A percentile compares a stretch with the other conserved stretches of the same genome.
Evolutionary conservation across 2,888 invertebrate species (phyloP).

Genomic region (Ochropleura plecta): DNA sequence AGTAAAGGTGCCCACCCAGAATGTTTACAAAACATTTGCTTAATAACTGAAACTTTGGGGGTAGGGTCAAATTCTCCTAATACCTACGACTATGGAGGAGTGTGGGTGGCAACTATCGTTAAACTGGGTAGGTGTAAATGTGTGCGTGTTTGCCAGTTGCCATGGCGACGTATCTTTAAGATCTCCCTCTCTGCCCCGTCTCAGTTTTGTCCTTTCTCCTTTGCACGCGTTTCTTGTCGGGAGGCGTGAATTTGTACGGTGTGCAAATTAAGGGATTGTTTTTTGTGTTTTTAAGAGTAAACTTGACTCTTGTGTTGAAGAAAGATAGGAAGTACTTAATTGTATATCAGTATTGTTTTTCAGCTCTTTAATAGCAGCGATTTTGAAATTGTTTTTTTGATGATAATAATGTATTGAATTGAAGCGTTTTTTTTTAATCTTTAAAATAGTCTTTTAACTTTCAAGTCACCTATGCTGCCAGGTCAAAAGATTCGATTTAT

Average conservation of each 20-base stretch:
- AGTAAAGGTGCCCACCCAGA: constrained; percentile 88
- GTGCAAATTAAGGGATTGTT: constrained; percentile 67
- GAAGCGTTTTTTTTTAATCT: background rate
- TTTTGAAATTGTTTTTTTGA: background rate
- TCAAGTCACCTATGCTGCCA: background rate
- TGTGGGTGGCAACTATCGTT: constrained; percentile 81
- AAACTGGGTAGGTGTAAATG: constrained; percentile 68
- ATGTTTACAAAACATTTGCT: constrained; percentile 91
- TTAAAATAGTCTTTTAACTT: background rate
- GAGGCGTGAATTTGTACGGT: constrained; percentile 85
- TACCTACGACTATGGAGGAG: constrained; percentile 72
- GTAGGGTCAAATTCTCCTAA: constrained; percentile 89
- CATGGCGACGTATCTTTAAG: constrained; percentile 90
- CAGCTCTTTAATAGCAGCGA: background rate
- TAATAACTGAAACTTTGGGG: constrained; percentile 89
- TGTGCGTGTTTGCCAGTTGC: constrained; percentile 86
- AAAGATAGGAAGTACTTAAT: background rate
- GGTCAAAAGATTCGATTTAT: background rate
- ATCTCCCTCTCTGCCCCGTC: constrained; percentile 88
- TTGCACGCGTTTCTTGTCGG: constrained; percentile 90
- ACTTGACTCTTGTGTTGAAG: background rate
- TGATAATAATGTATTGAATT: background rate
- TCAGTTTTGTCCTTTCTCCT: constrained; percentile 90
- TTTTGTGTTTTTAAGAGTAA: background rate
- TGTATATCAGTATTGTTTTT: background rate